phyloP scores from a whole-genome alignment of 2,888 invertebrate species.

The Sphaerophoria taeniata region DNA sequence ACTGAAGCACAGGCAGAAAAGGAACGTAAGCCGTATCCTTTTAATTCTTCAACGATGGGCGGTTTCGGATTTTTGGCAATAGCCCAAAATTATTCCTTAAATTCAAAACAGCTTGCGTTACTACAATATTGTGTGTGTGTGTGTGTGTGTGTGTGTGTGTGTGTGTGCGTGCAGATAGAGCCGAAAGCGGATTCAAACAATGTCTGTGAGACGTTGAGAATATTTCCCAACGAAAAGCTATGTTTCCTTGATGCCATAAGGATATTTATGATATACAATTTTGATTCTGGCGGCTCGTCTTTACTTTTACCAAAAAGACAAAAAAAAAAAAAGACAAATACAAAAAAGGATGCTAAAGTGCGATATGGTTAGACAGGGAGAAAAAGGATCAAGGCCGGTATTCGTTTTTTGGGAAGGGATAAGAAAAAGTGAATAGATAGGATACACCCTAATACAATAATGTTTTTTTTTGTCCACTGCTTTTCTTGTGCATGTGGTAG shows the following conservation, averaged over 20 bases:
- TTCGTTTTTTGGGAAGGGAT: neutral
- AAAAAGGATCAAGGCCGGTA: neutral
- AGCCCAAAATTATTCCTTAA: slow-evolving; percentile 68
- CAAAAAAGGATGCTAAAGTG: slow-evolving; percentile 49
- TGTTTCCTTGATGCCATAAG: slow-evolving; percentile 11
- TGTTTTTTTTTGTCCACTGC: slow-evolving; percentile 31
- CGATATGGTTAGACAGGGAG: slow-evolving; percentile 19
- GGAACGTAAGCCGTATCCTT: neutral
- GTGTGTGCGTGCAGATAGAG: too few relatives aligned
- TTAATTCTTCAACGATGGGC: neutral
- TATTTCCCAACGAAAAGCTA: slow-evolving; percentile 10
- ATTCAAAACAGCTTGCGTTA: slow-evolving; percentile 74
- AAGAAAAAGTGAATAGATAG: slow-evolving; percentile 56
- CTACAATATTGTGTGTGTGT: slow-evolving; percentile 52
- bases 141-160: slow-evolving; percentile 11
- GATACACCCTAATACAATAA: slow-evolving; percentile 60
- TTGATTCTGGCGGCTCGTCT: slow-evolving; percentile 69
- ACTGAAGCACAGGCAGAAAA: neutral
- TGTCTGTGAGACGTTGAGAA: slow-evolving; percentile 63
- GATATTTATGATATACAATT: slow-evolving; percentile 66
- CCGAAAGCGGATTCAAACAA: slow-evolving; percentile 29
- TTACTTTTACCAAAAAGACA: slow-evolving; percentile 29
- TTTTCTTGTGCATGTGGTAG: slow-evolving; percentile 27
- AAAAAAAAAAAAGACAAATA: neutral
- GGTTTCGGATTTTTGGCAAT: slow-evolving; percentile 62